phyloP scores from a whole-genome alignment of 2,888 invertebrate genomes.

The Drosophila subsilvestris region DNA sequence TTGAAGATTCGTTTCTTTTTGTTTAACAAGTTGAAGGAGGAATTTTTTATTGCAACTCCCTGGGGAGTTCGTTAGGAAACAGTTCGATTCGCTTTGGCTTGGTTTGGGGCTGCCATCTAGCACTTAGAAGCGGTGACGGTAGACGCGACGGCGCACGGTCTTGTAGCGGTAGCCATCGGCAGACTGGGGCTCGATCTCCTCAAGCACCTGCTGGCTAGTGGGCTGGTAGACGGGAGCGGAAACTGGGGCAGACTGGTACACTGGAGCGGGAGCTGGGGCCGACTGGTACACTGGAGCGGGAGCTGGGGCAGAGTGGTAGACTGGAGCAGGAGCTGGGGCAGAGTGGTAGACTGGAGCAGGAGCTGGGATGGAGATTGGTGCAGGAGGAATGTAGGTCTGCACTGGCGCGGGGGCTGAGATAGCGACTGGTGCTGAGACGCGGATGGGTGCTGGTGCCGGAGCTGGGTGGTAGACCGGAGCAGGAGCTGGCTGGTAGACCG shows the following conservation, averaged over 20 bases:
- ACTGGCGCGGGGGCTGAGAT: slow-evolving; percentile 29
- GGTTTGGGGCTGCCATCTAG: slow-evolving; percentile 25
- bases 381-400: slow-evolving; percentile 34
- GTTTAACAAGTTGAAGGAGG: slow-evolving; percentile 44
- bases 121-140: slow-evolving; percentile 69
- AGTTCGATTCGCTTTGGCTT: slow-evolving; percentile 16
- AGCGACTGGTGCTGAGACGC: slow-evolving; percentile 10
- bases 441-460: slow-evolving; percentile 19
- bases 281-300: slow-evolving; percentile 54
- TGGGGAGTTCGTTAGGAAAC: slow-evolving; percentile 62
- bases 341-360: slow-evolving; percentile 54
- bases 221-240: slow-evolving; percentile 44
- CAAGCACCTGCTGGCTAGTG: slow-evolving; percentile 50
- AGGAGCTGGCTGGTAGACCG: slow-evolving; percentile 40
- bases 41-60: slow-evolving; percentile 49
- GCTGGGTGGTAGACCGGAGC: no score
- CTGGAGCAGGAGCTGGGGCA: slow-evolving; percentile 41
- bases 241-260: slow-evolving; percentile 41
- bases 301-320: slow-evolving; percentile 24
- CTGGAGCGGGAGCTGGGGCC: slow-evolving; percentile 50
- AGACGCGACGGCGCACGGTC: slow-evolving; percentile 78
- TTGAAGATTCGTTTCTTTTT: slow-evolving; percentile 56
- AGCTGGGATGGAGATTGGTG: slow-evolving; percentile 35
- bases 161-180: slow-evolving; percentile 79
- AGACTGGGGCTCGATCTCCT: slow-evolving; percentile 73